Conservation (phyloP, 1,140 invertebrate genomes). For the Tetramorium simillimum region DNA sequence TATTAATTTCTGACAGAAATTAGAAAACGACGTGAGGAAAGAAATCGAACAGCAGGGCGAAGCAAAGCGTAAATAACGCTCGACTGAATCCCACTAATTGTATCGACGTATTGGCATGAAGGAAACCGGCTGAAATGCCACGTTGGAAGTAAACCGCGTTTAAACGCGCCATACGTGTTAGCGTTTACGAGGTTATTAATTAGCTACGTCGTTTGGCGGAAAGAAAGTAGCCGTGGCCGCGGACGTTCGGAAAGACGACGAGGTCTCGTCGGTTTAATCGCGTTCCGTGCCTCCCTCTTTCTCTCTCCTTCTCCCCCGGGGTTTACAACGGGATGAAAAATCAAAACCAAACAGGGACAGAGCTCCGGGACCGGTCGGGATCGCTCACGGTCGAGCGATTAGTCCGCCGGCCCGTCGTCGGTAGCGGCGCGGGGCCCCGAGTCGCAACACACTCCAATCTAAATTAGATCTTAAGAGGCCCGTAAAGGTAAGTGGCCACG, state of each 20-base stretch:
- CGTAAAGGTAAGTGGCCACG: conserved; percentile 73
- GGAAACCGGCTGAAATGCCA: neutral
- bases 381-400: conserved; percentile 53
- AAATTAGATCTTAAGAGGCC: conserved; percentile 77
- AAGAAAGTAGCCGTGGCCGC: neutral
- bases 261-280: conserved; percentile 11
- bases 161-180: conserved; percentile 19
- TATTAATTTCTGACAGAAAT: neutral
- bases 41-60: neutral
- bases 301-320: neutral
- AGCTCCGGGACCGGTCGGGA: conserved; percentile 9
- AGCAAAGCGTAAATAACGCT: neutral
- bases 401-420: conserved; percentile 47
- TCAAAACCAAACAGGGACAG: conserved; percentile 39
- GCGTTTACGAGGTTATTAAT: conserved; percentile 54
- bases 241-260: conserved; percentile 16
- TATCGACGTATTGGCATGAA: neutral
- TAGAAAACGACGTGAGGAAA: neutral
- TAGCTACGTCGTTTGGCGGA: conserved; percentile 24
- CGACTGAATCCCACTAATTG: neutral
- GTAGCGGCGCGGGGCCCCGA: conserved; percentile 63
- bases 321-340: conserved; percentile 36
- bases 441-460: conserved; percentile 72
- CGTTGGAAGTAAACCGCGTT: neutral
- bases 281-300: neutral